Conservation (phyloP, 2,888 invertebrate genomes). For the Eupithecia dodoneata region DNA sequence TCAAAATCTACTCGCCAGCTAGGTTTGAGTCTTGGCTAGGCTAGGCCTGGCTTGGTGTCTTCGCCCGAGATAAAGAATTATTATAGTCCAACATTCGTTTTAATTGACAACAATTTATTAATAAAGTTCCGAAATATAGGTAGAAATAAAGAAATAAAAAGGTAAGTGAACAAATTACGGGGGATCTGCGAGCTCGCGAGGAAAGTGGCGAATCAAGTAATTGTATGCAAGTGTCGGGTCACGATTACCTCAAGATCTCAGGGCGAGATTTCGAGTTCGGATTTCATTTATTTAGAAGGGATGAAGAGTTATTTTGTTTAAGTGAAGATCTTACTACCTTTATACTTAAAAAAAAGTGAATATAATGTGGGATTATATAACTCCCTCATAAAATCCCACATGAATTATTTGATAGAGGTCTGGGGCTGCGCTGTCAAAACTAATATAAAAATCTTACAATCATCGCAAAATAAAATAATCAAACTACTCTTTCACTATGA, state of each 20-base stretch:
- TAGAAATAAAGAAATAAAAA: background rate
- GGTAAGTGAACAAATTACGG: background rate
- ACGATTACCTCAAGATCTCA: conserved; percentile 41
- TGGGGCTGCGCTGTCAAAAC: too few species aligned
- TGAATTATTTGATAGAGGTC: too few species aligned
- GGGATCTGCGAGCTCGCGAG: background rate
- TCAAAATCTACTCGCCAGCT: background rate
- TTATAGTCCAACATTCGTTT: background rate
- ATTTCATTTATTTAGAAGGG: background rate
- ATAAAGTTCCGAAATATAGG: background rate
- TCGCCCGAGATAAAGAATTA: background rate
- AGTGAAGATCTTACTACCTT: background rate
- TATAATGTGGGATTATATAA: background rate
- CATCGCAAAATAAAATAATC: too few species aligned
- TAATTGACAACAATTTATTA: too few species aligned
- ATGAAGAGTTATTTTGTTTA: background rate
- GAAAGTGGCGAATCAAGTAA: conserved; percentile 61
- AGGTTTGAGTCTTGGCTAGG: background rate
- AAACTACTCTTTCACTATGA: too few species aligned
- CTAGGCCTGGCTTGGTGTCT: background rate
- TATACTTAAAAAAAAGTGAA: background rate
- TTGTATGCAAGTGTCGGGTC: conserved; percentile 57
- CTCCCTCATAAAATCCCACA: too few species aligned
- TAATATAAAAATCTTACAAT: too few species aligned
- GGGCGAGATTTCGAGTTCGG: background rate